Evolutionary conservation across 2,888 invertebrate species (phyloP).

Genomic region (Lymantria dispar): DNA sequence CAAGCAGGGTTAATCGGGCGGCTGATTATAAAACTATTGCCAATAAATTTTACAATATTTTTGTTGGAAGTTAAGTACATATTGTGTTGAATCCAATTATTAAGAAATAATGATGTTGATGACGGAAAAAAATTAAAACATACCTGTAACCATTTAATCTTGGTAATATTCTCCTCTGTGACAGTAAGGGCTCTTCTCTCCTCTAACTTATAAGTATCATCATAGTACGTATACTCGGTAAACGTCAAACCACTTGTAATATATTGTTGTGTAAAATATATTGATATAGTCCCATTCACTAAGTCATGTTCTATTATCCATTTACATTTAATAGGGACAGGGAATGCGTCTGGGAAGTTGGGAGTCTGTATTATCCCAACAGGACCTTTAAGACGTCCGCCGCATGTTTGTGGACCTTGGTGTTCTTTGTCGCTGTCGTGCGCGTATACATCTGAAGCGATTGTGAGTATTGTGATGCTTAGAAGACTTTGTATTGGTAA

Average conservation of each 20-base stretch:
- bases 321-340: conserved; percentile 91
- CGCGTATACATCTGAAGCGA: conserved; percentile 48
- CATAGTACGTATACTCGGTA: conserved; percentile 89
- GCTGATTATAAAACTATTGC: no score
- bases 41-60: no score
- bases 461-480: conserved; percentile 58
- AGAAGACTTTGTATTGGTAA: conserved; percentile 56
- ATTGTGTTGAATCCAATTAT: no score
- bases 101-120: no score
- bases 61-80: no score
- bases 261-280: conserved; percentile 94
- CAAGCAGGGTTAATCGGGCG: no score
- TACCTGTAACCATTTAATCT: conserved; percentile 82
- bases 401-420: conserved; percentile 81
- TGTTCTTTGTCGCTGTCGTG: conserved; percentile 57
- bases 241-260: conserved; percentile 89
- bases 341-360: conserved; percentile 91
- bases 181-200: conserved; percentile 86
- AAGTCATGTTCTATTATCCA: conserved; percentile 94
- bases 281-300: conserved; percentile 88
- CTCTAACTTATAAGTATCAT: conserved; percentile 85
- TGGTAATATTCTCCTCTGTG: conserved; percentile 88
- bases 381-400: conserved; percentile 84
- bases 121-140: conserved; percentile 23
- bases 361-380: conserved; percentile 91